Conservation (phyloP, 2,888 invertebrate species). For the Calameuta idolon region DNA sequence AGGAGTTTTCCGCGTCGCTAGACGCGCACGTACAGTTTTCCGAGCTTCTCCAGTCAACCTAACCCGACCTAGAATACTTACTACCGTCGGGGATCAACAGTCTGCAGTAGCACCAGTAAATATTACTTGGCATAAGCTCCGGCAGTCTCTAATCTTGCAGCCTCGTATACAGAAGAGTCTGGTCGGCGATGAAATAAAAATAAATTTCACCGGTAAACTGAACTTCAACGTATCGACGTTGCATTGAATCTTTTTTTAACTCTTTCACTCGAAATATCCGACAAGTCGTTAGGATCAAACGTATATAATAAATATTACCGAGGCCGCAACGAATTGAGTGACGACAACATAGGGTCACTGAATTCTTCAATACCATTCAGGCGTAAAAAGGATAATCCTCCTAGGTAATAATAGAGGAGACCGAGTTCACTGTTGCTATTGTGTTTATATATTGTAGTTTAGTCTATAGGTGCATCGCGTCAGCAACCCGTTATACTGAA, state of each 20-base stretch:
- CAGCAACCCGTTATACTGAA: constrained; percentile 10
- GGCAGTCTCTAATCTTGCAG: neutral
- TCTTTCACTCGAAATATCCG: neutral
- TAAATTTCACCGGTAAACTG: no score
- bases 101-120: neutral
- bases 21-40: neutral
- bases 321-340: neutral
- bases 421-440: neutral
- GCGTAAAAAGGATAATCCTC: neutral
- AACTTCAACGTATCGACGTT: neutral
- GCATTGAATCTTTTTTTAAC: neutral
- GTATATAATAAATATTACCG: neutral
- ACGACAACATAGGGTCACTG: neutral
- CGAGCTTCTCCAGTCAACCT: neutral
- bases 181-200: no score
- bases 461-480: neutral
- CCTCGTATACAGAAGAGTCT: neutral
- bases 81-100: neutral
- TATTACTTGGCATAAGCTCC: neutral
- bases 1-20: neutral
- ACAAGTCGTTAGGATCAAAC: neutral
- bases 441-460: neutral
- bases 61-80: neutral
- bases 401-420: neutral
- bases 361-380: neutral